Percentiles rank a stretch among this genome's conserved stretches.
Conservation (phyloP, 2,113 vertebrate species). For the Charina bottae region DNA sequence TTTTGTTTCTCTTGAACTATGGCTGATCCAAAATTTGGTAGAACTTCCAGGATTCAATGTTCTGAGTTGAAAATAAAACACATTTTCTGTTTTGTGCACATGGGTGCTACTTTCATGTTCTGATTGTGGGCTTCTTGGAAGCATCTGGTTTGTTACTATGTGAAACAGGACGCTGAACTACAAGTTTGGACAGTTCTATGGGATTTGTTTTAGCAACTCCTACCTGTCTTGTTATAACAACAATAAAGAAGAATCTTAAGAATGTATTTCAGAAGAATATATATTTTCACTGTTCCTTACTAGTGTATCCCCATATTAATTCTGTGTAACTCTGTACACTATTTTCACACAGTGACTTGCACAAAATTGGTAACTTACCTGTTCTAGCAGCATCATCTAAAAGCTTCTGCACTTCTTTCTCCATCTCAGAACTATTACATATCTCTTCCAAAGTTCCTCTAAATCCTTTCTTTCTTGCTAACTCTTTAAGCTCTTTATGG, state of each 20-base stretch:
- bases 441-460: slow-evolving; percentile 86
- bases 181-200: background rate
- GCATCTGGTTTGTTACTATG: background rate
- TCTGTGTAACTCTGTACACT: background rate
- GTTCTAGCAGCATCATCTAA: slow-evolving; percentile 83
- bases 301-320: background rate
- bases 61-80: background rate
- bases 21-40: background rate
- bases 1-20: background rate
- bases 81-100: background rate
- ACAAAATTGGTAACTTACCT: slow-evolving; percentile 71
- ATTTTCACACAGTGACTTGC: background rate
- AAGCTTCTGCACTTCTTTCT: slow-evolving; percentile 87
- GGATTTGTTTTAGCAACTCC: background rate
- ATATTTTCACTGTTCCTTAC: background rate
- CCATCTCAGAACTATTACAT: slow-evolving; percentile 85
- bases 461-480: slow-evolving; percentile 83
- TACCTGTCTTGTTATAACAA: background rate
- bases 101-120: background rate
- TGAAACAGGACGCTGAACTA: background rate
- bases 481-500: slow-evolving; percentile 87
- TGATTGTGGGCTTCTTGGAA: background rate
- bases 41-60: background rate
- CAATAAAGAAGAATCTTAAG: slow-evolving; percentile 5
- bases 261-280: background rate